Evolutionary conservation across 2,797 vertebrate genomes (phyloP).

Genomic region (Rhinatrema bivittatum): DNA sequence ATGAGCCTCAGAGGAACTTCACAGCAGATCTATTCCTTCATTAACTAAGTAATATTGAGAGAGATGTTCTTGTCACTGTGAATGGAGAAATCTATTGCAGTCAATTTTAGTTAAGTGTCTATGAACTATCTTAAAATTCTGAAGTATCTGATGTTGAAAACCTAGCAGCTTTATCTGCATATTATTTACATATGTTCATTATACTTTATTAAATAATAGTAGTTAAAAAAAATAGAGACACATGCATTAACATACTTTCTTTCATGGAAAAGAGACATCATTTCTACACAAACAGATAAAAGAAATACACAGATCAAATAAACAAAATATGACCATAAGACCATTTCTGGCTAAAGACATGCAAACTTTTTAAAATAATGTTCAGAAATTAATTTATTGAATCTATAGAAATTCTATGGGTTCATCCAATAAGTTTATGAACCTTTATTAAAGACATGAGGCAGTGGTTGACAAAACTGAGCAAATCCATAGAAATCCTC

Average conservation of each 20-base stretch:
- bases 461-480: no score
- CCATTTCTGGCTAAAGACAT: no score
- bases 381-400: no score
- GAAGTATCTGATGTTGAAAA: conserved; percentile 49
- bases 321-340: no score
- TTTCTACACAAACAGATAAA: no score
- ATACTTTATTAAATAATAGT: conserved; percentile 21
- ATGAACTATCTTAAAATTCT: conserved; percentile 43
- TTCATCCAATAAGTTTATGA: no score
- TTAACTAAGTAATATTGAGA: conserved; percentile 86
- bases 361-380: no score
- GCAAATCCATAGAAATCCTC: no score
- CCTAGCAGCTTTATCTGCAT: conserved; percentile 35
- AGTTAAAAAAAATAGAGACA: background rate
- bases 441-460: no score
- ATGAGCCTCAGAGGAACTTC: conserved; percentile 75
- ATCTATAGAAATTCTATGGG: no score
- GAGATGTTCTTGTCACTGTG: conserved; percentile 64
- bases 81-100: conserved; percentile 56
- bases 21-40: conserved; percentile 68
- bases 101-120: conserved; percentile 49
- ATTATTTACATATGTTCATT: conserved; percentile 21
- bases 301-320: rapidly evolving
- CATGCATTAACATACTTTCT: conserved; percentile 1
- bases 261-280: no score